Evolutionary conservation across 92 coral and sea anemone species (phyloP), one percentile per base, ranked within the genome.

Genomic region (Anthopleura xanthogrammica): DNA sequence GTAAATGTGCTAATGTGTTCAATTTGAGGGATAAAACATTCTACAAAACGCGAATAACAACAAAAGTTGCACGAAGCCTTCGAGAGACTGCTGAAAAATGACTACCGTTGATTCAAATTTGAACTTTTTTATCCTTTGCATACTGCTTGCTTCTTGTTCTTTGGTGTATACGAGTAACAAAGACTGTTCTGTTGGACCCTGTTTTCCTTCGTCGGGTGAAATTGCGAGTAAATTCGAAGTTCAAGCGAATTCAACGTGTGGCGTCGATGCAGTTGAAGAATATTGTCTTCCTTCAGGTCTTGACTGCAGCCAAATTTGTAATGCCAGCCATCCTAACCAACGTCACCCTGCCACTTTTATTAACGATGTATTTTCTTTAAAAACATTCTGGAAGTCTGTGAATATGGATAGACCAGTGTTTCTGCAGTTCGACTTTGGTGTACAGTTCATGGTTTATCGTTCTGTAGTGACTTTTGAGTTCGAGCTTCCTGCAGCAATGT

Each of bases 161-260:
- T 50, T 80, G 65, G 90, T 89, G 9, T 90, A 75, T 16, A 11
- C 58, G 11, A 70, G 91, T 19, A 86, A 85, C 43, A 79, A 56
- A 39, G 48, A 73, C 19, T 91, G 98, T 76, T 72, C 39, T 78
- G 10, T n/a, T 52, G 95, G 95, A 41, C 91, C 94, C 22, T 93
- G 98, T 70, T 89, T 82, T 70, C 95, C 95, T 57, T 41, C 90
- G 11, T 79, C 90, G 39, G 9, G 48, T 19, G 95, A 93, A 62
- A 87, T 93, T 77, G 76, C 91, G 12, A 60, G 79, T 16, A 54
- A 75, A 60, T 88, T 73, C 81, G 86, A 77, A 29, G 90, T 92
- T n/a, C 92, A 91, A 24, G 93, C 93, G 79, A 97, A 91, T 82
- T 97, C 99, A 50, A 97, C 99, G 50, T 97, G 99, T 72, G 99